Conservation (phyloP, 2,888 invertebrate genomes). For the Polyommatus icarus region DNA sequence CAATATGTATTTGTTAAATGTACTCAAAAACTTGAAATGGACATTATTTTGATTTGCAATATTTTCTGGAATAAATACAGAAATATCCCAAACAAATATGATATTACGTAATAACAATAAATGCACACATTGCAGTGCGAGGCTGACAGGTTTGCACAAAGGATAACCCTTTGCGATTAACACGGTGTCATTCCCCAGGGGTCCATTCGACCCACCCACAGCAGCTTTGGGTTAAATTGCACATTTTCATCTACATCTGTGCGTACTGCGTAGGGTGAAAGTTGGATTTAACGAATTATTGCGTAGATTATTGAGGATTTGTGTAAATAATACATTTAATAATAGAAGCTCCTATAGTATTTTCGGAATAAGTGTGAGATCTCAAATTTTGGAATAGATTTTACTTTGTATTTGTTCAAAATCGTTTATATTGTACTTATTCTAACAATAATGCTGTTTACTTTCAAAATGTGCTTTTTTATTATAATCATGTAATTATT, state of each 20-base stretch:
- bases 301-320: background rate
- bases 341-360: background rate
- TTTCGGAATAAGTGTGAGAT: no score
- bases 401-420: background rate
- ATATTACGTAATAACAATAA: conserved; percentile 19
- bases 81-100: background rate
- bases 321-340: background rate
- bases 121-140: conserved; percentile 34
- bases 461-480: no score
- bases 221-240: conserved; percentile 48
- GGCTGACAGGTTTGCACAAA: conserved; percentile 48
- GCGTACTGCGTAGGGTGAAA: conserved; percentile 51
- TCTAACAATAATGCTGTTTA: background rate
- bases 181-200: conserved; percentile 41
- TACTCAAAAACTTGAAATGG: no score
- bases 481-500: no score
- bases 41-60: background rate
- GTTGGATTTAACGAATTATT: conserved; percentile 37
- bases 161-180: conserved; percentile 50
- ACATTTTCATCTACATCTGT: conserved; percentile 59
- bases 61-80: background rate
- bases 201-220: conserved; percentile 50
- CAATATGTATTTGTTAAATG: no score
- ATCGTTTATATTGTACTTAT: background rate
- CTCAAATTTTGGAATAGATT: background rate